A percentile compares a stretch with the other conserved stretches of the same genome.
These are phyloP conservation scores for Trichogramma evanescens DNA, from an alignment of 2,888 invertebrate species.

Conservation along the genomic window DNA sequence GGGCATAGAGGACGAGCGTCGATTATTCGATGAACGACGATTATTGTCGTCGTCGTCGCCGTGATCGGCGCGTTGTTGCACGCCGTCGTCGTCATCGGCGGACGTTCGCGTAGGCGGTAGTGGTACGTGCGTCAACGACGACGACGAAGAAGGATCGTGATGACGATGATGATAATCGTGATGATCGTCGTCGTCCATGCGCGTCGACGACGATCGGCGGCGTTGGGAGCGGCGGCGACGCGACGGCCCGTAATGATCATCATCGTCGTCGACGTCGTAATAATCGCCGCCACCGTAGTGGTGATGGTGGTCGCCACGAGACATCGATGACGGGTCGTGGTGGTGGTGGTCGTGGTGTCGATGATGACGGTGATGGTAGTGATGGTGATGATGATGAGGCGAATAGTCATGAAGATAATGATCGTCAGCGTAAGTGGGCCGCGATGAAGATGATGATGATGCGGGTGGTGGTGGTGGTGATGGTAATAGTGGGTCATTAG, in stretches of 20 bases:
- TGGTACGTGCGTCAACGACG: too few species aligned
- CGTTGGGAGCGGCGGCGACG: constrained; percentile 28
- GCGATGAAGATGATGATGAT: constrained; percentile 7
- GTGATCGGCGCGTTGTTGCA: constrained; percentile 4
- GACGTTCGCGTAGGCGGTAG: too few species aligned
- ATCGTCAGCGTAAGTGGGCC: constrained; percentile 3
- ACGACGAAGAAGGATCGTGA: constrained; percentile 21
- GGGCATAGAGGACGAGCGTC: constrained; percentile 44
- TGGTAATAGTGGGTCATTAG: constrained; percentile 41
- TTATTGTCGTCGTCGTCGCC: constrained; percentile 24
- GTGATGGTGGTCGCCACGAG: constrained; percentile 22
- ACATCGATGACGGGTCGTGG: constrained; percentile 24
- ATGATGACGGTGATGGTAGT: constrained; percentile 13
- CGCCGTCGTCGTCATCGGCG: too few species aligned
- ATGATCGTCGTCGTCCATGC: constrained; percentile 26
- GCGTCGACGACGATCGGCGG: constrained; percentile 29
- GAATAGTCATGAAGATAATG: constrained; percentile 11
- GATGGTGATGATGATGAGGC: constrained; percentile 15
- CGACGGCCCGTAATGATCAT: constrained; percentile 27
- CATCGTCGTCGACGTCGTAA: constrained; percentile 22
- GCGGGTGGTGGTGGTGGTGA: constrained; percentile 13
- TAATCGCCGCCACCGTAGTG: constrained; percentile 9
- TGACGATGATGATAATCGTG: constrained; percentile 22
- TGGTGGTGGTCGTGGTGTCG: constrained; percentile 20
- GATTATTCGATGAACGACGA: constrained; percentile 32